Base-by-base conservation (phyloP, 1,140 invertebrate species). In the Zaprionus inermis region DNA sequence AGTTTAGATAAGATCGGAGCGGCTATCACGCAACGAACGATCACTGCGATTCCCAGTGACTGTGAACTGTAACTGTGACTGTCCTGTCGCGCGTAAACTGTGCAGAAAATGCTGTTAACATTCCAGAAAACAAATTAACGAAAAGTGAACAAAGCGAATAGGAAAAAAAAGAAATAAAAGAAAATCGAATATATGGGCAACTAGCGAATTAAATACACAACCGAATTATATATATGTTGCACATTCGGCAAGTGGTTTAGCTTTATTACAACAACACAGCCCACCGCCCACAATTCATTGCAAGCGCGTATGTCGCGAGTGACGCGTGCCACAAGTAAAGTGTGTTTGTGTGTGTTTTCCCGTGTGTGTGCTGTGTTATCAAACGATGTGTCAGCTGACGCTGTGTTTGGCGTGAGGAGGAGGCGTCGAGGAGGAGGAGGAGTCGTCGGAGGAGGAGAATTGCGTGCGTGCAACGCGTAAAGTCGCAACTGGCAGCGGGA, bases 81-180 rank as follows among this genome's bases (percentile, higher is more conserved):
- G 44, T 49, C 20, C 44, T 49, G 20, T 58, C 34, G 34, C 18
- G 18, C 30, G 9, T 46, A 56, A 55, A 60, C 65, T 69, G 57
- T 73, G 71, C 65, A 57, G 51, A 63, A 74, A 74, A 74, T 74
- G 72, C 67, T 65, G 72, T 75, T 71, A 73, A 72, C 68, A 73
- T 72, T 76, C 69, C 74, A 76, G 34, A 68, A 69, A 59, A 54
- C 38, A 44, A 44, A 54, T 18, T 56, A 70, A 74, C 58, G 41
- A 74, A 74, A 74, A 70, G 72, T 74, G 72, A 56, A 70, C 46
- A 73, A 61, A 72, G 22, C 22, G 36, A 59, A 20, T 30, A 59
- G 10, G n/a, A 44, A 9, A 44, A 38, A 10, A 36, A 12, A 36
- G 4, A 58, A n/a, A n/a, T 34, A 28, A 2, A 52, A 30, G 2